phyloP scores from a whole-genome alignment of 2,888 invertebrate genomes.

The Hypolimnas misippus region DNA sequence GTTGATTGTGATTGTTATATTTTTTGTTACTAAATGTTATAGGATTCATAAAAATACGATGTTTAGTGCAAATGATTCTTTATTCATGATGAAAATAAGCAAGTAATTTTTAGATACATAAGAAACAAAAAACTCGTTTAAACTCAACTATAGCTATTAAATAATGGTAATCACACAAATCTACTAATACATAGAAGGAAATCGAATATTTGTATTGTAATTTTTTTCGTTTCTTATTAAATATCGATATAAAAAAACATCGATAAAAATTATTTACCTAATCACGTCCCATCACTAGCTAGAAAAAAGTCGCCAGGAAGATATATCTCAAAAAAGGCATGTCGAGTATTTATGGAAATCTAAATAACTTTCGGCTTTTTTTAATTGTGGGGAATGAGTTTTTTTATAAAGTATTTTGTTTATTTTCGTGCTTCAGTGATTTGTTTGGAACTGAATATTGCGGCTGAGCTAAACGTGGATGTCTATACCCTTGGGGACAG shows the following conservation, averaged over 20 bases:
- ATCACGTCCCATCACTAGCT: slow-evolving; percentile 37
- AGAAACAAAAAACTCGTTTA: too few species aligned
- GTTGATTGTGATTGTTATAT: too few species aligned
- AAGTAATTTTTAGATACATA: too few species aligned
- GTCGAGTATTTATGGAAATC: slow-evolving; percentile 81
- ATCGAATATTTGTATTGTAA: too few species aligned
- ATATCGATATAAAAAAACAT: slow-evolving; percentile 12
- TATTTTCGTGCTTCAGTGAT: slow-evolving; percentile 77
- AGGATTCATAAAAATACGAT: too few species aligned
- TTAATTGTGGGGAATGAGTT: slow-evolving; percentile 75
- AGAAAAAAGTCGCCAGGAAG: slow-evolving; percentile 73
- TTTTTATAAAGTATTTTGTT: slow-evolving; percentile 68
- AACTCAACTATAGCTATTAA: too few species aligned
- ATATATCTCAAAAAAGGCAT: slow-evolving; percentile 74
- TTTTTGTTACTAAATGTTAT: too few species aligned
- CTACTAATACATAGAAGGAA: too few species aligned
- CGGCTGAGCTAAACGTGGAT: slow-evolving; percentile 47
- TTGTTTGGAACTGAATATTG: slow-evolving; percentile 73
- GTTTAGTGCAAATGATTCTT: too few species aligned
- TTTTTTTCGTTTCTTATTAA: background rate
- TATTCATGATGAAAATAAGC: too few species aligned
- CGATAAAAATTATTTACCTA: slow-evolving; percentile 29
- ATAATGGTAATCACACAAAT: too few species aligned
- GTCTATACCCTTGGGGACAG: slow-evolving; percentile 52
- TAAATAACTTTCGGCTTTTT: slow-evolving; percentile 77